Percentiles rank a stretch among this genome's conserved stretches.
These are phyloP conservation scores for Drosophila paramelanica DNA, from an alignment of 2,888 invertebrate genomes.

Conservation along the genomic window DNA sequence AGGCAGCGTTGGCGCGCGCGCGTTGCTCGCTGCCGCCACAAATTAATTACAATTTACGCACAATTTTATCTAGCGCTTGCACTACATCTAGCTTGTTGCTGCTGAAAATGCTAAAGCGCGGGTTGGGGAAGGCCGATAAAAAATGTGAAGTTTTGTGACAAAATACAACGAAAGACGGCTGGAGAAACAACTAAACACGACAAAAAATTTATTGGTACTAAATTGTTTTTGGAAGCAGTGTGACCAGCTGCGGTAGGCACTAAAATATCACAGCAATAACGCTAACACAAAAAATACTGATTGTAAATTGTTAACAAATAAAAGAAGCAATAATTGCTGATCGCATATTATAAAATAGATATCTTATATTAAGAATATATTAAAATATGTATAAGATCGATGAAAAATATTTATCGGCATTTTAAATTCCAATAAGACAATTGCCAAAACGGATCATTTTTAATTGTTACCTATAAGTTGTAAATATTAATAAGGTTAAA, in stretches of 20 bases:
- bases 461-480: too few relatives aligned
- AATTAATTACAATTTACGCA: conserved; percentile 31
- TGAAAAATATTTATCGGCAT: background rate
- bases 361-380: too few relatives aligned
- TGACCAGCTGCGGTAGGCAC: conserved; percentile 20
- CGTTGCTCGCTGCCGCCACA: conserved; percentile 38
- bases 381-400: background rate
- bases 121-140: conserved; percentile 18
- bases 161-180: conserved; percentile 28
- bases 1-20: conserved; percentile 60
- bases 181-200: conserved; percentile 43
- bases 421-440: too few relatives aligned
- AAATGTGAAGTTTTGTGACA: conserved; percentile 43
- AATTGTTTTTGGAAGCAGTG: conserved; percentile 47
- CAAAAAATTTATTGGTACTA: conserved; percentile 54
- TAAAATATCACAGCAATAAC: background rate
- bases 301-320: background rate
- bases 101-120: background rate
- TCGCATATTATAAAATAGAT: background rate
- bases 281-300: conserved; percentile 25
- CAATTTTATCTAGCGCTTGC: conserved; percentile 18
- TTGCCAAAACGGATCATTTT: too few relatives aligned
- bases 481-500: too few relatives aligned
- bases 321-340: background rate
- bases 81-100: conserved; percentile 41